Evolutionary conservation across 2,113 vertebrate species (phyloP).

Genomic region (Electrona antarctica): DNA sequence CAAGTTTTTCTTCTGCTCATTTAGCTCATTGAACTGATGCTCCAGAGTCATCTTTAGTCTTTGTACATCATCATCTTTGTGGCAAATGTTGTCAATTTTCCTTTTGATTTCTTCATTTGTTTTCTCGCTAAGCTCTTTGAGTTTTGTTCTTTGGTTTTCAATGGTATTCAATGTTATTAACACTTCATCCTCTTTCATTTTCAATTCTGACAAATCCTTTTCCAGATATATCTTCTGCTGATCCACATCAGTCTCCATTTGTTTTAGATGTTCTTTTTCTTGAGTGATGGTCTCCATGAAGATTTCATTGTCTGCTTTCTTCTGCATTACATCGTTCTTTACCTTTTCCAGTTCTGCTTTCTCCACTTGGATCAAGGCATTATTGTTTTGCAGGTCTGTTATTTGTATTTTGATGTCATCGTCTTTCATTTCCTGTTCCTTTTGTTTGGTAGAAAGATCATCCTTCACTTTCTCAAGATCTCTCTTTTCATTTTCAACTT

Average conservation of each 20-base stretch:
- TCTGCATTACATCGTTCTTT: slow-evolving; percentile 8
- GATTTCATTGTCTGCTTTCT: slow-evolving; percentile 14
- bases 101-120: background rate
- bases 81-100: background rate
- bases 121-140: background rate
- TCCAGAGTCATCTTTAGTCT: no score
- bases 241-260: background rate
- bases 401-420: no score
- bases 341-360: no score
- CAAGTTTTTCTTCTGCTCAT: no score
- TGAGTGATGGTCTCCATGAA: background rate
- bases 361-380: no score
- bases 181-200: background rate
- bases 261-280: background rate
- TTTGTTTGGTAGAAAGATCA: no score
- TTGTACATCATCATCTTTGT: no score
- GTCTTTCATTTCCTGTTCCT: no score
- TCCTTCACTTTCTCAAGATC: background rate
- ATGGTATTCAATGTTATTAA: background rate
- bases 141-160: background rate
- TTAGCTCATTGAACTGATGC: no score
- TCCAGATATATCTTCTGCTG: background rate
- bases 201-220: background rate
- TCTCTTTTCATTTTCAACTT: slow-evolving; percentile 6
- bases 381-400: no score